Evolutionary conservation across 2,797 vertebrate genomes (phyloP).

Genomic region (Liparis tanakae): DNA sequence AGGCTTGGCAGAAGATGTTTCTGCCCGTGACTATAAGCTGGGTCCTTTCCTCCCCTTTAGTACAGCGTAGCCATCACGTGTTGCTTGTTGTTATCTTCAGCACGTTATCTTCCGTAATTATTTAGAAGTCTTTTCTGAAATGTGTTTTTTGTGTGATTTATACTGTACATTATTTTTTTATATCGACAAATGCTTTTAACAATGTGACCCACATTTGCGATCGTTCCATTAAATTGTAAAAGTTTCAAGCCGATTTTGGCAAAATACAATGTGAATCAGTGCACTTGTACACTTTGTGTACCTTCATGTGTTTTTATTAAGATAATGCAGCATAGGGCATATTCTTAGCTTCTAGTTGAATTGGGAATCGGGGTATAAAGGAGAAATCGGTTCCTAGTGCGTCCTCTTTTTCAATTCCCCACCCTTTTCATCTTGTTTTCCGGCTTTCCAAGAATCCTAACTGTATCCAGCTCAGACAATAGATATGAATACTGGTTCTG

Average conservation of each 20-base stretch:
- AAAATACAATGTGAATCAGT: not conserved
- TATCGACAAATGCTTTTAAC: too few relatives aligned
- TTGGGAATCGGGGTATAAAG: not conserved
- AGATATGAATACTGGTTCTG: constrained; percentile 20
- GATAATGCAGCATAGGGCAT: too few relatives aligned
- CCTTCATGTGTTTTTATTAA: not conserved
- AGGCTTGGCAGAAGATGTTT: constrained; percentile 43
- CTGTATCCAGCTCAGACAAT: not conserved
- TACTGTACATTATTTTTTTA: not conserved
- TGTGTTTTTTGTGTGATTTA: not conserved
- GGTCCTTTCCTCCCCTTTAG: constrained; percentile 45
- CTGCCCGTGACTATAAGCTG: constrained; percentile 46
- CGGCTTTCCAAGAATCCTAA: not conserved
- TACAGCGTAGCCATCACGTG: constrained; percentile 45
- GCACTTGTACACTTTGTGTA: not conserved
- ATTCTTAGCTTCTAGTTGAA: not conserved
- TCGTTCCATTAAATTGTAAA: not conserved
- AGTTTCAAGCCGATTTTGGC: not conserved
- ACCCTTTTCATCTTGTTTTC: not conserved
- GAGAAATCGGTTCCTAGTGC: not conserved
- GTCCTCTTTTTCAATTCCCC: not conserved
- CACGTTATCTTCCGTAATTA: too few relatives aligned
- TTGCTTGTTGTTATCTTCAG: constrained; percentile 33
- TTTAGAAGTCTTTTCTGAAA: constrained; percentile 17
- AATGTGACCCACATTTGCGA: not conserved